phyloP scores from a whole-genome alignment of 2,888 invertebrate genomes.

The Cheilosia grossa region DNA sequence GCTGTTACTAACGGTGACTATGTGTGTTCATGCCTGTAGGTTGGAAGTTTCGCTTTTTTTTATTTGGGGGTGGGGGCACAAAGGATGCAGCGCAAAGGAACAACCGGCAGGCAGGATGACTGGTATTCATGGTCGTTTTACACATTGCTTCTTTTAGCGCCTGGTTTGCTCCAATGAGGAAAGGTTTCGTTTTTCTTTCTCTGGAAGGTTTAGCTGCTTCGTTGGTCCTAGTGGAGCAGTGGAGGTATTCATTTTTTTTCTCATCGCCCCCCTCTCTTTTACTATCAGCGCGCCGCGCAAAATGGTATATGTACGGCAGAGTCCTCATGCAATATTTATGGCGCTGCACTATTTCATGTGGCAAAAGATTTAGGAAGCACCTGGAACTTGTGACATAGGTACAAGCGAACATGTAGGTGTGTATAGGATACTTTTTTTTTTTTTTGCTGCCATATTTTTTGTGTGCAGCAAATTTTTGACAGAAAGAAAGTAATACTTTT shows the following conservation, averaged over 20 bases:
- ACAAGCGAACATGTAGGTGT: slow-evolving; percentile 35
- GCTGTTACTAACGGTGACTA: not conserved
- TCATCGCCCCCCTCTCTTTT: slow-evolving; percentile 1
- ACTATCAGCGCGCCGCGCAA: slow-evolving; percentile 44
- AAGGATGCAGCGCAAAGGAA: slow-evolving; percentile 55
- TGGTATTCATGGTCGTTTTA: slow-evolving; percentile 62
- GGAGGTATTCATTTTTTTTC: slow-evolving; percentile 2
- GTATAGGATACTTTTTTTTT: not conserved
- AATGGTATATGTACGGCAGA: slow-evolving; percentile 8
- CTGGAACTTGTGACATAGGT: slow-evolving; percentile 70
- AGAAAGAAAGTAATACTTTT: slow-evolving; percentile 62
- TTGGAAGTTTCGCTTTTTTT: slow-evolving; percentile 23
- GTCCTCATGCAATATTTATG: slow-evolving; percentile 62
- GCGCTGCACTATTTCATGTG: slow-evolving; percentile 71
- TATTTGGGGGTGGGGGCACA: slow-evolving; percentile 21
- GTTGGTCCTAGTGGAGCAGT: slow-evolving; percentile 51
- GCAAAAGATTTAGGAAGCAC: slow-evolving; percentile 74
- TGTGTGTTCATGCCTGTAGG: slow-evolving; percentile 40
- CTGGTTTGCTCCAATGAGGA: slow-evolving; percentile 30
- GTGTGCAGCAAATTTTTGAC: slow-evolving; percentile 38
- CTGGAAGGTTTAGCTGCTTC: slow-evolving; percentile 38
- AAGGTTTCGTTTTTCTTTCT: slow-evolving; percentile 6
- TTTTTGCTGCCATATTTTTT: slow-evolving; percentile 38
- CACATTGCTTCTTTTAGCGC: slow-evolving; percentile 58
- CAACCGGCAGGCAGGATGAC: slow-evolving; percentile 39